Evolutionary conservation across 1,140 invertebrate species (phyloP).

Genomic region (Penaeus japonicus): DNA sequence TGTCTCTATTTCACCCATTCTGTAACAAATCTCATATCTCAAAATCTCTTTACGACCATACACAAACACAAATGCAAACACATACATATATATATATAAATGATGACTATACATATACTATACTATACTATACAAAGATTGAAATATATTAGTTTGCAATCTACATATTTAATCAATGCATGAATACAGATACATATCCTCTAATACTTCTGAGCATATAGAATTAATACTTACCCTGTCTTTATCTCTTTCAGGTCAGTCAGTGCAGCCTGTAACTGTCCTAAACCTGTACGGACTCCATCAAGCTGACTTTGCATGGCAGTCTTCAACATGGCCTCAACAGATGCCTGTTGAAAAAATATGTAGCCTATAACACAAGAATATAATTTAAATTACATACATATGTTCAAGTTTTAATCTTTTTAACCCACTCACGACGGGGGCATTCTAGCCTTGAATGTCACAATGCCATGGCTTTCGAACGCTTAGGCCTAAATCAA

Average conservation of each 20-base stretch:
- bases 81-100: too few relatives aligned
- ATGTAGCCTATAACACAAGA: neutral
- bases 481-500: too few relatives aligned
- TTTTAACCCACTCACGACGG: too few relatives aligned
- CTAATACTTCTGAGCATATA: neutral
- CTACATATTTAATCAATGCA: neutral
- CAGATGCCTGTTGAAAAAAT: constrained; percentile 76
- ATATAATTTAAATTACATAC: neutral
- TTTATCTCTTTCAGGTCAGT: constrained; percentile 82
- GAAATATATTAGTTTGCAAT: too few relatives aligned
- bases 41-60: too few relatives aligned
- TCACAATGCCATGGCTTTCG: too few relatives aligned
- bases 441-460: too few relatives aligned
- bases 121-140: too few relatives aligned
- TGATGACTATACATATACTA: too few relatives aligned
- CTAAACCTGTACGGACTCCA: constrained; percentile 92
- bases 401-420: neutral
- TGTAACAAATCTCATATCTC: constrained; percentile 61
- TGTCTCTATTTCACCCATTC: constrained; percentile 71
- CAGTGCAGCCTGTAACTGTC: constrained; percentile 83
- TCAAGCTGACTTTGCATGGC: constrained; percentile 98
- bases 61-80: too few relatives aligned
- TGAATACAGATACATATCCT: neutral
- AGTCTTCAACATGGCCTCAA: constrained; percentile 97
- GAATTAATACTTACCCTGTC: constrained; percentile 50